phyloP scores from a whole-genome alignment of 2,888 invertebrate species.

The Rotaria magnacalcarata region DNA sequence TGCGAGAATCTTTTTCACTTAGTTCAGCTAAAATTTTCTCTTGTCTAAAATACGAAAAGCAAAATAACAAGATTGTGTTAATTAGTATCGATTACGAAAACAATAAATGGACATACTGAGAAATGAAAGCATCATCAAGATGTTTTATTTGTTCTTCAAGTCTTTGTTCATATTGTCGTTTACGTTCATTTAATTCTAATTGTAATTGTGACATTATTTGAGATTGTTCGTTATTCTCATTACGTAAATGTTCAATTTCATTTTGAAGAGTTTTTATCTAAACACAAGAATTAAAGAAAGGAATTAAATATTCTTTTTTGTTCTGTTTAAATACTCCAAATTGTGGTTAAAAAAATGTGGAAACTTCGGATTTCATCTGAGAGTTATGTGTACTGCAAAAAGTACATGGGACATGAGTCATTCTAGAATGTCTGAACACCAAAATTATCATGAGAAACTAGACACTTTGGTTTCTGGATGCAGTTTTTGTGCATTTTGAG shows the following conservation, averaged over 20 bases:
- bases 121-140: slow-evolving; percentile 42
- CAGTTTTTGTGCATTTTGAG: too few species aligned
- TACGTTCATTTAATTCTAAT: slow-evolving; percentile 38
- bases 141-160: slow-evolving; percentile 46
- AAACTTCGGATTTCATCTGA: too few species aligned
- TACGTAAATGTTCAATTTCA: slow-evolving; percentile 31
- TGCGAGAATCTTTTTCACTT: slow-evolving; percentile 46
- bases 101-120: slow-evolving; percentile 34
- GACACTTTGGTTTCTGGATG: too few species aligned
- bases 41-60: slow-evolving; percentile 31
- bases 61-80: too few species aligned
- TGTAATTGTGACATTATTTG: slow-evolving; percentile 36
- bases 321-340: too few species aligned
- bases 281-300: not conserved
- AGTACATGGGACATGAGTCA: too few species aligned
- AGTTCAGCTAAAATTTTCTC: slow-evolving; percentile 40
- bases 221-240: slow-evolving; percentile 37
- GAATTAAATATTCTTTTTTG: too few species aligned
- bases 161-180: slow-evolving; percentile 37
- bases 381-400: too few species aligned
- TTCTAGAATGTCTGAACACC: too few species aligned
- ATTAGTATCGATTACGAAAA: too few species aligned
- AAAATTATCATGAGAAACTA: too few species aligned
- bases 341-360: too few species aligned
- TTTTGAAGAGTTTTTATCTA: slow-evolving; percentile 40